phyloP scores from a whole-genome alignment of 2,888 invertebrate genomes.

The Nomada fabriciana region DNA sequence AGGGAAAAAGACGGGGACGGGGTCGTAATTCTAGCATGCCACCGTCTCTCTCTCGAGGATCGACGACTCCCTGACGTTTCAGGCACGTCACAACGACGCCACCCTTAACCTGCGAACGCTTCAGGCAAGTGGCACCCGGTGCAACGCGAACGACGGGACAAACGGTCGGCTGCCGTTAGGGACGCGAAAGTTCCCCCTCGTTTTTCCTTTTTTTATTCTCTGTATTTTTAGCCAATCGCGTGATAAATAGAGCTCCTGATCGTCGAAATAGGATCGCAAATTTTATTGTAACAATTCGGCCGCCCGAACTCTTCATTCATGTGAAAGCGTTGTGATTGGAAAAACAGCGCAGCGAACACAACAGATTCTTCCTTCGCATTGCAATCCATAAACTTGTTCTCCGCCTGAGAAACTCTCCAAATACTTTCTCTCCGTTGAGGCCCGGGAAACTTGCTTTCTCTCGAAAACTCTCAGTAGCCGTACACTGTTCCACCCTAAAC shows the following conservation, averaged over 20 bases:
- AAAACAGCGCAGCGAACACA: not conserved
- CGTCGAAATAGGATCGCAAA: too few species aligned
- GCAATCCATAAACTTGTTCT: not conserved
- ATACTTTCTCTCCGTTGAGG: conserved; percentile 11
- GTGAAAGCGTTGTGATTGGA: too few species aligned
- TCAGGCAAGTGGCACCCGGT: conserved; percentile 40
- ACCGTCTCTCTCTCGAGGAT: conserved; percentile 12
- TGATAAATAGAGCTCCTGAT: too few species aligned
- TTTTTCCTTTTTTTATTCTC: too few species aligned
- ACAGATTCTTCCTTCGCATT: conserved; percentile 12
- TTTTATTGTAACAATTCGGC: too few species aligned
- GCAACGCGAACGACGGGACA: conserved; percentile 53
- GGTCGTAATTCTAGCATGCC: conserved; percentile 49
- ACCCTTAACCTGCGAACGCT: conserved; percentile 58
- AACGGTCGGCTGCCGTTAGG: not conserved
- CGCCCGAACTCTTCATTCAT: too few species aligned
- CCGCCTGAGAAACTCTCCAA: conserved; percentile 1
- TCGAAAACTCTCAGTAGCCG: conserved; percentile 19
- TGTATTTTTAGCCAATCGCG: too few species aligned
- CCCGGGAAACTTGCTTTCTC: conserved; percentile 2
- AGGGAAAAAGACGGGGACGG: conserved; percentile 27
- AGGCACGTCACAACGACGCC: conserved; percentile 55
- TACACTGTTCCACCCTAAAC: conserved; percentile 24
- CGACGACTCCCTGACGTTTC: conserved; percentile 48
- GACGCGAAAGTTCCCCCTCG: not conserved